Conservation (phyloP, 2,797 vertebrate genomes). For the Ataeniobius toweri region DNA sequence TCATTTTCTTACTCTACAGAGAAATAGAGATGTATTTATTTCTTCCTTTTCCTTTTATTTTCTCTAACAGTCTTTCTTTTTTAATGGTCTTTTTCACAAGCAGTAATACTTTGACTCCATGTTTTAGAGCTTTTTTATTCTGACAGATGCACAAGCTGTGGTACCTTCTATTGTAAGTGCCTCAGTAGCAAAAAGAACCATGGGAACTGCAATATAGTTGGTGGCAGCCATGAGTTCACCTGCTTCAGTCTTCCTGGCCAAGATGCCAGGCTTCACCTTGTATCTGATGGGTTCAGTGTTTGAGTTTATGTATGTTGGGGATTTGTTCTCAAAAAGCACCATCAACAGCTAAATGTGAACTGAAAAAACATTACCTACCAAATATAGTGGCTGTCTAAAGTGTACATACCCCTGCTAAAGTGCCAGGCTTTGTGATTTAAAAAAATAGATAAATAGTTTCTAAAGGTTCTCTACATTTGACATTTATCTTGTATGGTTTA, state of each 20-base stretch:
- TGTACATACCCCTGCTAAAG: too few species aligned
- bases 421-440: too few species aligned
- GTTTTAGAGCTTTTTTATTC: neutral
- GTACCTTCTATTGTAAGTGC: too few species aligned
- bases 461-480: too few species aligned
- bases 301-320: neutral
- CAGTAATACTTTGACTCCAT: neutral
- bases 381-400: too few species aligned
- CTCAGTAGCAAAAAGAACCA: too few species aligned
- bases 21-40: neutral
- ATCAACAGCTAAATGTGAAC: neutral
- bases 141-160: neutral
- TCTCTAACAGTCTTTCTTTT: neutral
- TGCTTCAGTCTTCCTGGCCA: neutral
- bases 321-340: neutral
- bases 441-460: too few species aligned
- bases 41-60: neutral
- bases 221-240: neutral
- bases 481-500: too few species aligned
- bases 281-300: neutral
- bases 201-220: neutral
- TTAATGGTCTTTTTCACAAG: too few species aligned
- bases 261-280: neutral
- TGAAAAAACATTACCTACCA: neutral
- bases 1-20: neutral